phyloP scores from a whole-genome alignment of 2,797 vertebrate species.

The Anniella stebbinsi region DNA sequence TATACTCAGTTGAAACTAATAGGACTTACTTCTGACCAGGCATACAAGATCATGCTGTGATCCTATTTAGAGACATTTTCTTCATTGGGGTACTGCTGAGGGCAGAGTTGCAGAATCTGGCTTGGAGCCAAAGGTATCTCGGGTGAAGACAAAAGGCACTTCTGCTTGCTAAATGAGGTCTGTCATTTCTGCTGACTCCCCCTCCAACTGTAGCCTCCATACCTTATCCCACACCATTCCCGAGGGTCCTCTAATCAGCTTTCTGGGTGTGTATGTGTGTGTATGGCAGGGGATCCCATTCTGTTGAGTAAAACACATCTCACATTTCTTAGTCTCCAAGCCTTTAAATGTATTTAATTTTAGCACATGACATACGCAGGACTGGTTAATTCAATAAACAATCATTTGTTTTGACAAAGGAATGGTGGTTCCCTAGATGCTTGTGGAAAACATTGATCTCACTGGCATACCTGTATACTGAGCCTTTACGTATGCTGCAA shows the following conservation, averaged over 20 bases:
- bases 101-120: neutral
- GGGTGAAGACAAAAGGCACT: neutral
- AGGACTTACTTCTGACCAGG: neutral
- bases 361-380: neutral
- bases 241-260: neutral
- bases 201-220: neutral
- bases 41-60: neutral
- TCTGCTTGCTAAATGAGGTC: neutral
- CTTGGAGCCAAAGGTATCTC: neutral
- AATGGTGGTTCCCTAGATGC: neutral
- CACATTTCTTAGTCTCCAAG: neutral
- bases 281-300: neutral
- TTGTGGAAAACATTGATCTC: neutral
- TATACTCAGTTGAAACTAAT: neutral
- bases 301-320: neutral
- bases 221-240: neutral
- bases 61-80: neutral
- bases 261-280: neutral
- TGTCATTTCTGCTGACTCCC: neutral
- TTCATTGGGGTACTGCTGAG: neutral
- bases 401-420: neutral
- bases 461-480: neutral
- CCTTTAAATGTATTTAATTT: neutral
- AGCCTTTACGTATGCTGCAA: neutral
- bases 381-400: neutral